phyloP scores from a whole-genome alignment of 2,113 vertebrate species.

The Antechinus flavipes region DNA sequence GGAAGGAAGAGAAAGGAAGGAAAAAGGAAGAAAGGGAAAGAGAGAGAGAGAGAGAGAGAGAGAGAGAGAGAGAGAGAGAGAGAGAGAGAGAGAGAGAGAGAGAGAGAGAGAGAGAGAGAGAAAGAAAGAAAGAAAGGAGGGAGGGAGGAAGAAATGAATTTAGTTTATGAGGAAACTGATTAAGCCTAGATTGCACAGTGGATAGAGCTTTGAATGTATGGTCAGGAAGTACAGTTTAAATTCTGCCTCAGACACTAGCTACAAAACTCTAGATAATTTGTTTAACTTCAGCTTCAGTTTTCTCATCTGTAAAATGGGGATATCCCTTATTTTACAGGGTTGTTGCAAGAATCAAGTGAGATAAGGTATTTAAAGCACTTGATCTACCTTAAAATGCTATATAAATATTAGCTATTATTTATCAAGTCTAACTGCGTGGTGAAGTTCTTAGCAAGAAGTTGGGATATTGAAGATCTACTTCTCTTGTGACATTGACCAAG shows the following conservation, averaged over 20 bases:
- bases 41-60: fast-evolving
- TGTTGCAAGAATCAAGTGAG: background rate
- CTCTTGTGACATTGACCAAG: background rate
- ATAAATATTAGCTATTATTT: background rate
- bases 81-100: too few relatives aligned
- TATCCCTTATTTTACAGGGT: background rate
- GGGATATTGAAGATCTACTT: background rate
- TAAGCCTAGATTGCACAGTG: background rate
- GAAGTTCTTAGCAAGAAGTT: background rate
- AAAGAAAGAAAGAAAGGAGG: too few relatives aligned
- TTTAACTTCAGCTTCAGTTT: background rate
- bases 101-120: too few relatives aligned
- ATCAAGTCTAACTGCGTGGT: background rate
- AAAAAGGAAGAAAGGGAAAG: fast-evolving
- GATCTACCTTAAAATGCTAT: background rate
- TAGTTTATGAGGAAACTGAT: background rate
- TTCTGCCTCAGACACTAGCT: background rate
- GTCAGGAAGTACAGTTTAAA: background rate
- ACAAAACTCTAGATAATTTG: background rate
- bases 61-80: too few relatives aligned
- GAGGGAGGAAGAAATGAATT: background rate
- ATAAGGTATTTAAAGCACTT: background rate
- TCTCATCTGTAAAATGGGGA: background rate
- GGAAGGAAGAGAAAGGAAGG: too few relatives aligned
- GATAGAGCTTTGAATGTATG: background rate